Evolutionary conservation across 2,113 vertebrate genomes (phyloP).

Genomic region (Phaethon lepturus): DNA sequence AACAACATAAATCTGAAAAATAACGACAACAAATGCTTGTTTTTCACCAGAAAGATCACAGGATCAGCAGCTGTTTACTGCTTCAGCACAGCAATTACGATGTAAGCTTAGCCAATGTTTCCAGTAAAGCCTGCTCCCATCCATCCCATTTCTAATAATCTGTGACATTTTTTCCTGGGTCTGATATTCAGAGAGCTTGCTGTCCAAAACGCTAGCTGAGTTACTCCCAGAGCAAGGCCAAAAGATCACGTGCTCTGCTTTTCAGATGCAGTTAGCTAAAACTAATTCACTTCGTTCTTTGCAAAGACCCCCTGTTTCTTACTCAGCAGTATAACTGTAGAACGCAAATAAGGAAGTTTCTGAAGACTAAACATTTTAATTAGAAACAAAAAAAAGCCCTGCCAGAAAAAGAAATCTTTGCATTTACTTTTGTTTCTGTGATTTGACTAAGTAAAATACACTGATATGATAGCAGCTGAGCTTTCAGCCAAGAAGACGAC

Average conservation of each 20-base stretch:
- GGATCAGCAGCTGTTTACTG: conserved; percentile 66
- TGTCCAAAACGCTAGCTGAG: conserved; percentile 21
- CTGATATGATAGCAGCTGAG: not conserved
- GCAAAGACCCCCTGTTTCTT: conserved; percentile 43
- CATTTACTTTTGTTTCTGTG: conserved; percentile 1
- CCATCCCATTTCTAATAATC: conserved; percentile 49
- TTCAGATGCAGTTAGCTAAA: conserved; percentile 56
- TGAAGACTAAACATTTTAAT: conserved; percentile 40
- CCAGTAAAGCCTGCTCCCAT: conserved; percentile 52
- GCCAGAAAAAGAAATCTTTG: not conserved
- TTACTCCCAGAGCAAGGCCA: not conserved
- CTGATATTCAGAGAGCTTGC: conserved; percentile 26
- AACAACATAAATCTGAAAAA: conserved; percentile 49
- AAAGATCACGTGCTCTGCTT: conserved; percentile 39
- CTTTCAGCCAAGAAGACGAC: not conserved
- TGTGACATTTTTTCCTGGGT: conserved; percentile 48
- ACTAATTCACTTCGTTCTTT: conserved; percentile 19
- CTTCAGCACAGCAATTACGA: conserved; percentile 29
- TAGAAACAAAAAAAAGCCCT: not conserved
- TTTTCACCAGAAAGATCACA: conserved; percentile 58
- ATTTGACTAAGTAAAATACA: conserved; percentile 1
- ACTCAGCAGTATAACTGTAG: conserved; percentile 23
- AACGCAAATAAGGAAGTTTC: conserved; percentile 8
- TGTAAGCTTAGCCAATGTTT: conserved; percentile 37
- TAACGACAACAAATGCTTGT: conserved; percentile 35